Evolutionary conservation across 2,113 vertebrate species (phyloP).

Genomic region (Leucoraja erinaceus): DNA sequence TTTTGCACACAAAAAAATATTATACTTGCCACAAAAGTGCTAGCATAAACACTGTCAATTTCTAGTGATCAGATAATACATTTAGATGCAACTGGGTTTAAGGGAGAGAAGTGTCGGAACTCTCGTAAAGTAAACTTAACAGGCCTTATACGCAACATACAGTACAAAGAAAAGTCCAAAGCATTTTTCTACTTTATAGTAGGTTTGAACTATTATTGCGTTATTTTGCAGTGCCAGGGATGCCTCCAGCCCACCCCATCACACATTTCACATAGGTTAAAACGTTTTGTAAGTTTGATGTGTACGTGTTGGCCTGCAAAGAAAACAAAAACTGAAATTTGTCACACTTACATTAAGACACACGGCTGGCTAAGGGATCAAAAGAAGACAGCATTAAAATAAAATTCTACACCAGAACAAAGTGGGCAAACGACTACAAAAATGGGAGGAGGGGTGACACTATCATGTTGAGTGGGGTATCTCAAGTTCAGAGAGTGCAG

Average conservation of each 20-base stretch:
- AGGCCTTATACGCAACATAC: not conserved
- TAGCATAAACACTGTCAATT: not conserved
- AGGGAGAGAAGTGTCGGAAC: not conserved
- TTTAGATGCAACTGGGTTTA: not conserved
- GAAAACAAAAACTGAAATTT: slow-evolving; percentile 3
- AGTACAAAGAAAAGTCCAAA: not conserved
- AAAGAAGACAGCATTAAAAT: slow-evolving; percentile 20
- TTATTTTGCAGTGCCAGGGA: not conserved
- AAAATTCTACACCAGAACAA: slow-evolving; percentile 7
- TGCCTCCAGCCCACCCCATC: no score
- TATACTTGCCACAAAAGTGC: not conserved
- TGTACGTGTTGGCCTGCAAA: not conserved
- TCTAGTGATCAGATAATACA: not conserved
- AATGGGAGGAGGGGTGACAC: not conserved
- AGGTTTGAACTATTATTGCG: not conserved
- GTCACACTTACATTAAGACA: slow-evolving; percentile 29
- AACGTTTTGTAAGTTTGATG: not conserved
- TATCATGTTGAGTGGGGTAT: not conserved
- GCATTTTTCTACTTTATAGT: not conserved
- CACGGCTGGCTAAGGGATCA: slow-evolving; percentile 30
- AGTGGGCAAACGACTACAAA: not conserved
- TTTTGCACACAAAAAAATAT: not conserved
- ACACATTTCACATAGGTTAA: no score
- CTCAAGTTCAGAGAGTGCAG: not conserved
- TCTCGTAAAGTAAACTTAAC: not conserved